Evolutionary conservation across 1,140 invertebrate species (phyloP).

Genomic region (Portunus trituberculatus): DNA sequence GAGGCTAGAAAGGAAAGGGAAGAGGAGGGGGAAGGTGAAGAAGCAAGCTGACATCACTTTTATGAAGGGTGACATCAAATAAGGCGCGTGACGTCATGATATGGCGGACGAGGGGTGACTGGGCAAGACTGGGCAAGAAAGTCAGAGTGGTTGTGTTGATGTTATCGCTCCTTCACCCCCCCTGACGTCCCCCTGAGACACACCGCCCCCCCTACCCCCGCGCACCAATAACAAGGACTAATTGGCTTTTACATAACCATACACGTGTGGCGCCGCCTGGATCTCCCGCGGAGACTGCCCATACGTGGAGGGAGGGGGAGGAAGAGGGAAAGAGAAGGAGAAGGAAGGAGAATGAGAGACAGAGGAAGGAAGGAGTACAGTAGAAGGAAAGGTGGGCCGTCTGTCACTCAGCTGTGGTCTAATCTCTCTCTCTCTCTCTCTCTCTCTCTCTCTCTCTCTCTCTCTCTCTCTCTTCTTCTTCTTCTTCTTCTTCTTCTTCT

Average conservation of each 20-base stretch:
- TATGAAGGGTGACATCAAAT: not conserved
- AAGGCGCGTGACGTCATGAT: not conserved
- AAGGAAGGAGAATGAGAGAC: not conserved
- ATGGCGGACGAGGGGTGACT: not conserved
- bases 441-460: no score
- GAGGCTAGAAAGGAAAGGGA: not conserved
- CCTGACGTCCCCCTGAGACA: not conserved
- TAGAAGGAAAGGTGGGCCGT: not conserved
- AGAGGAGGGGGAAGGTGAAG: not conserved
- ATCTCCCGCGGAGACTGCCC: not conserved
- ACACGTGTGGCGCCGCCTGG: not conserved
- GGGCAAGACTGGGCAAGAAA: not conserved
- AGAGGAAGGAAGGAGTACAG: not conserved
- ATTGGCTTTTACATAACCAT: constrained; percentile 14
- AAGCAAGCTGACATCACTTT: not conserved
- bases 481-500: no score
- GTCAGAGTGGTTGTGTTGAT: not conserved
- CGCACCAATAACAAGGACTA: constrained; percentile 13
- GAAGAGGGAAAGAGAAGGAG: not conserved
- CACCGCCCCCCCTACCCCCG: not conserved
- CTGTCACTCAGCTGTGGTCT: no score
- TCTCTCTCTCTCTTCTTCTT: no score
- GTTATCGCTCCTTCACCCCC: not conserved
- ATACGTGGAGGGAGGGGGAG: not conserved
- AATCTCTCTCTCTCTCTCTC: no score